These are phyloP conservation scores for Drosophila planitibia DNA, from an alignment of 2,888 invertebrate genomes.

Conservation along the genomic window DNA sequence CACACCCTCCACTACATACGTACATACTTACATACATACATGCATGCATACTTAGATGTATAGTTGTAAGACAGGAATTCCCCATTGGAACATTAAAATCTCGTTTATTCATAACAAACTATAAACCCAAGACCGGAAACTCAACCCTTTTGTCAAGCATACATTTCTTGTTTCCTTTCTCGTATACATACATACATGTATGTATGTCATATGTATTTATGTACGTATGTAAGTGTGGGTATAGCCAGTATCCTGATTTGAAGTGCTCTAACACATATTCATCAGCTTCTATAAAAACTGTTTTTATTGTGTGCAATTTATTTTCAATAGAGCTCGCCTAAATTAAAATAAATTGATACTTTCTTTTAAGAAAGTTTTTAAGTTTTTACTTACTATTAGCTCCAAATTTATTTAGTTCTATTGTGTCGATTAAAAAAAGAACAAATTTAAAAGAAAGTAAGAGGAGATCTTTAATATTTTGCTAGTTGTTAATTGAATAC, in stretches of 20 bases:
- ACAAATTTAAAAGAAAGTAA: too few relatives aligned
- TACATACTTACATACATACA: not conserved
- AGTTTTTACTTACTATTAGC: not conserved
- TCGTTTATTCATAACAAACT: constrained; percentile 74
- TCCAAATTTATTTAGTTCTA: not conserved
- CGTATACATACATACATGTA: constrained; percentile 27
- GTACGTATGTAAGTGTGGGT: not conserved
- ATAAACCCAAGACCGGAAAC: constrained; percentile 37
- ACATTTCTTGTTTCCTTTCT: constrained; percentile 65
- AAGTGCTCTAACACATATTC: not conserved
- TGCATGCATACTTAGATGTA: constrained; percentile 23
- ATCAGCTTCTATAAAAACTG: not conserved
- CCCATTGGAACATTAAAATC: constrained; percentile 84
- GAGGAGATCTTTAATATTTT: not conserved
- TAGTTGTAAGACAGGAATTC: constrained; percentile 60
- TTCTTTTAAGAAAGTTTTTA: not conserved
- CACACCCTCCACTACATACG: constrained; percentile 18
- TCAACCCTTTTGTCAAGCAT: constrained; percentile 61
- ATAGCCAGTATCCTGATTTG: not conserved
- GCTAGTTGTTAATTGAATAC: not conserved
- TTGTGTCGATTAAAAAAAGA: not conserved
- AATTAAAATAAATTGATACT: not conserved
- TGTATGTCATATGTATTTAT: not conserved
- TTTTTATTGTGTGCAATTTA: not conserved
- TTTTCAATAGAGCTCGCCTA: not conserved